Evolutionary conservation across 2,797 vertebrate species (phyloP), one percentile per base, ranked within the genome.

Genomic region (Pseudochromis fuscus): DNA sequence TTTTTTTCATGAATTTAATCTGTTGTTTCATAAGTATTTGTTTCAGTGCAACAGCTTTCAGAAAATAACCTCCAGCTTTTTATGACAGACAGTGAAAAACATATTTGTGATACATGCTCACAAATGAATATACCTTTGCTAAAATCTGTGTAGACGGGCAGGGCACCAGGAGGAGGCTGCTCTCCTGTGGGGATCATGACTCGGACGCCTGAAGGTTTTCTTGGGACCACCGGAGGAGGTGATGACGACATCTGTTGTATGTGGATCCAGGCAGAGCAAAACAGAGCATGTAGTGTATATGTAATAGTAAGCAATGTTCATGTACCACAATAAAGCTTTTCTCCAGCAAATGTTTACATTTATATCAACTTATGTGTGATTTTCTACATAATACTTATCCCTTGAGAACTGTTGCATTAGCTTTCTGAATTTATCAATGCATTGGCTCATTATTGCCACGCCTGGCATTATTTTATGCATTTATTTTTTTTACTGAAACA

Each of bases 161-260:
- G 23, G 4, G 52, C 56, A 35, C 13, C 27, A 19, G 66, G 9
- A 61, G 27, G 49, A 65, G 3, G 45, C 51, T 53, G 65, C 6
- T 84, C 53, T 44, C 63, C 78, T 12, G 72, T 37, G 33, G 61
- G 2, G 6, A 85, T 59, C 89, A 89, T 83, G 59, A 91, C 85
- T 31, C 79, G 62, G 33, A 90, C 58, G 7, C 84, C 84, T 21
- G 86, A 73, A 35, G 68, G 45, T 31, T 77, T 93, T 55, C 82
- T 78, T 1, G 88, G 68, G 5, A 67, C 59, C 74, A 87, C 75
- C 0, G 67, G 72, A 57, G 84, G 69, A 21, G 81, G 70, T 35
- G 19, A 2, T 7, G 19, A 25, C 24, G 83, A 88, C 92, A 93
- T 93, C 90, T 90, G 24, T 44, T 10, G n/a, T n/a, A n/a, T n/a